Evolutionary conservation across 2,797 vertebrate genomes (phyloP), one percentile per base, ranked within the genome.

Genomic region (Sternotherus odoratus): DNA sequence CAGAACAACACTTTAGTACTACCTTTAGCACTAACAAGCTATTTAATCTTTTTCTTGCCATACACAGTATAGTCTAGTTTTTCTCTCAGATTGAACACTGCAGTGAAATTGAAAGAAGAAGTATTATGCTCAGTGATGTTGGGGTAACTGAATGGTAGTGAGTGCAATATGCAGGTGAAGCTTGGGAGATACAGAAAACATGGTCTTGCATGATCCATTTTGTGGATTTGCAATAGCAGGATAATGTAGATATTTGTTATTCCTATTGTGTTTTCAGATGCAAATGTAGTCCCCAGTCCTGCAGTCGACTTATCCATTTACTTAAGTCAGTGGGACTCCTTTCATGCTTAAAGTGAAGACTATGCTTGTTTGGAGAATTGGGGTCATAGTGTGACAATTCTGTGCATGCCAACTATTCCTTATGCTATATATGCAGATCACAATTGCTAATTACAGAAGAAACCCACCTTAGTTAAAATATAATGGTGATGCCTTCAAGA

Each of bases 31-130:
- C 16, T 81, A 79, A 60, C 19, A 88, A 95, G 69, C 83, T 83
- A 93, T 94, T 95, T 91, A 94, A 93, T 60, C 79, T 90, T 94
- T 94, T 91, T 39, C 1, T 83, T 95, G 49, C 63, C n/a, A 93
- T 46, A 88, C 54, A 56, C 50, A 80, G 10, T 87, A 12, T 77
- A 28, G 54, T 79, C 82, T 88, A 92, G 36, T 39, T 95, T 90
- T 94, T 80, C 21, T 51, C 24, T n/a, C 66, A 83, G 12, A 72
- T 54, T 75, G 83, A 28, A 83, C 4, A 72, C n/a, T 53, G 50
- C 87, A 83, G 19, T 43, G 43, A 90, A 91, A 89, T 57, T 33
- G 46, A 87, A 83, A 80, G 75, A 79, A 83, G 75, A 81, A 85
- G 46, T 85, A 85, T 83, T 1, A 2, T 16, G 3, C 23, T 80